Evolutionary conservation across 2,888 invertebrate genomes (phyloP).

Genomic region (Molorchus minor): DNA sequence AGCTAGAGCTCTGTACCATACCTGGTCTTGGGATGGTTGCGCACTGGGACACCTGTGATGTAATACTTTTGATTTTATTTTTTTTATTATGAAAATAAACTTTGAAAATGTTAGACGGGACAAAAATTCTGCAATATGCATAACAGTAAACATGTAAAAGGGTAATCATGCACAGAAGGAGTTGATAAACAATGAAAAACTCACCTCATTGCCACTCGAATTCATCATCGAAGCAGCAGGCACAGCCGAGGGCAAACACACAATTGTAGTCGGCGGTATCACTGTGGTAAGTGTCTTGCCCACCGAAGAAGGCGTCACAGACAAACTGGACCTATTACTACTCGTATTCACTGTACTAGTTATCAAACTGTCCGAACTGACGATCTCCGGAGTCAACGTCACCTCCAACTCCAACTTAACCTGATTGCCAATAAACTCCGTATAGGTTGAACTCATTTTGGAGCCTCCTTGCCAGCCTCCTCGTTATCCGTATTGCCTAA

Average conservation of each 20-base stretch:
- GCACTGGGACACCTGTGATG: slow-evolving; percentile 41
- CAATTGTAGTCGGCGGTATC: slow-evolving; percentile 66
- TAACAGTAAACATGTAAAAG: too few species aligned
- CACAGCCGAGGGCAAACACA: slow-evolving; percentile 63
- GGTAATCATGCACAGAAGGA: too few species aligned
- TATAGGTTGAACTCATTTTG: slow-evolving; percentile 28
- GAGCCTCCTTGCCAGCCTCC: slow-evolving; percentile 25
- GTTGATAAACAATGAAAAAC: too few species aligned
- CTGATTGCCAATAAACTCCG: slow-evolving; percentile 57
- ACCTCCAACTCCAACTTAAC: slow-evolving; percentile 68
- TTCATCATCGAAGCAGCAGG: slow-evolving; percentile 55
- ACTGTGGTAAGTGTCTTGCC: slow-evolving; percentile 60
- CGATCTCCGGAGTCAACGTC: slow-evolving; percentile 71
- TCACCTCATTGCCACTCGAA: slow-evolving; percentile 46
- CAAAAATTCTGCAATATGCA: too few species aligned
- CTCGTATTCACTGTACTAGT: slow-evolving; percentile 65
- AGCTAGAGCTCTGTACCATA: slow-evolving; percentile 63
- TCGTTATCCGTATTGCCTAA: slow-evolving; percentile 52
- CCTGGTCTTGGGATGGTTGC: slow-evolving; percentile 47
- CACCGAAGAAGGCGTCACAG: slow-evolving; percentile 53
- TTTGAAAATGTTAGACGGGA: too few species aligned
- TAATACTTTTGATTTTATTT: too few species aligned
- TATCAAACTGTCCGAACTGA: slow-evolving; percentile 63
- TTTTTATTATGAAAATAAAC: too few species aligned
- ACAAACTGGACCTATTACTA: slow-evolving; percentile 48